Evolutionary conservation across 2,113 vertebrate genomes (phyloP).

Genomic region (Dipodomys stephensi): DNA sequence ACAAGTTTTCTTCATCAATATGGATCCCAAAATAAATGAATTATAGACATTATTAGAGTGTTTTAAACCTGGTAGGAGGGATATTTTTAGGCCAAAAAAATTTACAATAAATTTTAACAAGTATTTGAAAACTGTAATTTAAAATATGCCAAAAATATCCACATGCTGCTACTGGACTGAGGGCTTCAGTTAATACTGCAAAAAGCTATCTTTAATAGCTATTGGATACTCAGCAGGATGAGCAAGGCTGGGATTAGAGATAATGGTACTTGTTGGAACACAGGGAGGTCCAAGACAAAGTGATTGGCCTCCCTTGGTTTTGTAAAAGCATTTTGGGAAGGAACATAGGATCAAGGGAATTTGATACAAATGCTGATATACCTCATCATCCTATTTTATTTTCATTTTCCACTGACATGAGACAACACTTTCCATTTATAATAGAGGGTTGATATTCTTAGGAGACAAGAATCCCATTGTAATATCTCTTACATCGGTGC

Average conservation of each 20-base stretch:
- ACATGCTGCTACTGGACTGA: constrained; percentile 53
- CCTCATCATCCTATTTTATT: constrained; percentile 47
- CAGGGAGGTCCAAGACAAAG: constrained; percentile 74
- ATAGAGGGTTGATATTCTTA: not conserved
- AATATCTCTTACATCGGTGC: not conserved
- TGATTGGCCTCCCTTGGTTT: constrained; percentile 58
- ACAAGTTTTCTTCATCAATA: not conserved
- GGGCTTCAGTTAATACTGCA: constrained; percentile 73
- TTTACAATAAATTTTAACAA: constrained; percentile 63
- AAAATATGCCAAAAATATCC: constrained; percentile 67
- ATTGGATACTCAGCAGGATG: constrained; percentile 76
- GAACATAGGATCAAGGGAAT: constrained; percentile 64
- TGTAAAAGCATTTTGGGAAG: constrained; percentile 66
- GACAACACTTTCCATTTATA: constrained; percentile 42
- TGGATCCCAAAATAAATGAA: constrained; percentile 19
- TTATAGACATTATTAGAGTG: not conserved
- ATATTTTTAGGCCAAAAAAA: constrained; percentile 4
- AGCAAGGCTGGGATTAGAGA: constrained; percentile 81
- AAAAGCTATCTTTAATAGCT: constrained; percentile 81
- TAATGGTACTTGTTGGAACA: constrained; percentile 80
- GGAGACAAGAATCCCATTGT: not conserved
- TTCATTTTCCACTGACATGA: constrained; percentile 56
- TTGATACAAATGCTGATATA: constrained; percentile 53
- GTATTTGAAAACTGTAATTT: constrained; percentile 40
- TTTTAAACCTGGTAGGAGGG: constrained; percentile 42